Evolutionary conservation across 2,113 vertebrate genomes (phyloP).

Genomic region (Thalassoma bifasciatum): DNA sequence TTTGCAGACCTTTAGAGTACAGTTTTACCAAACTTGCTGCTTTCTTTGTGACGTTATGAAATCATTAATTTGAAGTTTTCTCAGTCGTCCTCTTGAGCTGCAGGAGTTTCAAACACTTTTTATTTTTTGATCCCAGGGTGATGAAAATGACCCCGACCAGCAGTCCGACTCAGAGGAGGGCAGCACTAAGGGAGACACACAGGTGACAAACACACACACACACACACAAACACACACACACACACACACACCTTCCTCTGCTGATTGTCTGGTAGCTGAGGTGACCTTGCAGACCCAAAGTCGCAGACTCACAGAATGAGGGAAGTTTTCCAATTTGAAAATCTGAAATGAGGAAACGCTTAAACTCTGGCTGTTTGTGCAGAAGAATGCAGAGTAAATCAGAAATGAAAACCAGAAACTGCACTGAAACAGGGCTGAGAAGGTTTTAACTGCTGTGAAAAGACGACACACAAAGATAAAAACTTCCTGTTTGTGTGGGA

Average conservation of each 20-base stretch:
- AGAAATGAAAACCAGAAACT: background rate
- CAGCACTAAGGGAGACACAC: slow-evolving; percentile 90
- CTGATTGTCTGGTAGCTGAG: slow-evolving; percentile 59
- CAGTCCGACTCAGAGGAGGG: slow-evolving; percentile 94
- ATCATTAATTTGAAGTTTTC: no score
- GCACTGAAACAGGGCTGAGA: no score
- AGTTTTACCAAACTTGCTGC: no score
- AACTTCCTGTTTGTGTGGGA: slow-evolving; percentile 8
- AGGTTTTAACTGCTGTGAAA: background rate
- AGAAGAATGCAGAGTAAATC: background rate
- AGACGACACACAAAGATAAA: background rate
- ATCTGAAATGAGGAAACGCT: background rate
- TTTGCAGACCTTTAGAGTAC: no score
- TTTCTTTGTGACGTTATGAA: no score
- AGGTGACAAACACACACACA: no score
- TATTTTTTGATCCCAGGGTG: slow-evolving; percentile 84
- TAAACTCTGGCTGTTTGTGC: no score
- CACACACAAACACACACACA: background rate
- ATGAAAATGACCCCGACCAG: slow-evolving; percentile 96
- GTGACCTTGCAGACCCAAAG: slow-evolving; percentile 41
- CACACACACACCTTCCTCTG: no score
- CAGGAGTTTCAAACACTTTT: no score
- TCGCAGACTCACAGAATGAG: background rate
- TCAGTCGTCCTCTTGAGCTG: no score
- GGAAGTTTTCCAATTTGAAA: no score